These are phyloP conservation scores for Sipunculus nudus DNA, from an alignment of 2,888 invertebrate species.

Conservation along the genomic window DNA sequence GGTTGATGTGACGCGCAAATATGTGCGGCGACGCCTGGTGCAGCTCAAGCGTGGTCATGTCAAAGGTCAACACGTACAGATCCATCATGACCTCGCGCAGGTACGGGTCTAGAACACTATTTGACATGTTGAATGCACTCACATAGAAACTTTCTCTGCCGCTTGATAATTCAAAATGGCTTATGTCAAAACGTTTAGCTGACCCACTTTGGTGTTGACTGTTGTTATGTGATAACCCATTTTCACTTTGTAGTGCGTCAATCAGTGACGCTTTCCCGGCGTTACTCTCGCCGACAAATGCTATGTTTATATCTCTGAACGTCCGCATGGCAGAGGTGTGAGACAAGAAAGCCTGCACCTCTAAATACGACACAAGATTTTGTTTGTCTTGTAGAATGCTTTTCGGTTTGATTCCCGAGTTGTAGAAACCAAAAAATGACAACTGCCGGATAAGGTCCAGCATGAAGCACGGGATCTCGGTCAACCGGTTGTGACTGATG, in stretches of 20 bases:
- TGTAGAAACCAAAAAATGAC: constrained; percentile 41
- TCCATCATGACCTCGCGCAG: constrained; percentile 39
- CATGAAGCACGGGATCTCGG: constrained; percentile 39
- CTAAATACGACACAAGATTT: constrained; percentile 38
- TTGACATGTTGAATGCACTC: constrained; percentile 41
- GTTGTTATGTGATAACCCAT: constrained; percentile 33
- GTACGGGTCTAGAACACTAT: constrained; percentile 40
- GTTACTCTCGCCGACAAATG: constrained; percentile 43
- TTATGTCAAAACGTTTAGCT: constrained; percentile 35
- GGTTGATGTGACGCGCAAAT: constrained; percentile 42
- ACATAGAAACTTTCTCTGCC: constrained; percentile 35
- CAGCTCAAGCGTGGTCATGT: constrained; percentile 42
- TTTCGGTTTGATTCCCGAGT: constrained; percentile 38
- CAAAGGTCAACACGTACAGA: constrained; percentile 39
- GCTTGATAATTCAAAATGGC: constrained; percentile 43
- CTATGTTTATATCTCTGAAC: constrained; percentile 39
- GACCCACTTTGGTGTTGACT: neutral
- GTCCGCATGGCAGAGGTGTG: constrained; percentile 14
- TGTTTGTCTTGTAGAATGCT: constrained; percentile 33
- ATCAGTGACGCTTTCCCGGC: constrained; percentile 43
- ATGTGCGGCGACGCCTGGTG: constrained; percentile 45
- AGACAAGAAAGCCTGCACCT: constrained; percentile 39
- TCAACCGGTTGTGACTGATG: constrained; percentile 43
- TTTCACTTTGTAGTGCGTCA: constrained; percentile 41
- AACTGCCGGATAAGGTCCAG: constrained; percentile 35